phyloP scores from a whole-genome alignment of 2,113 vertebrate genomes.

The Phrynocephalus versicolor region DNA sequence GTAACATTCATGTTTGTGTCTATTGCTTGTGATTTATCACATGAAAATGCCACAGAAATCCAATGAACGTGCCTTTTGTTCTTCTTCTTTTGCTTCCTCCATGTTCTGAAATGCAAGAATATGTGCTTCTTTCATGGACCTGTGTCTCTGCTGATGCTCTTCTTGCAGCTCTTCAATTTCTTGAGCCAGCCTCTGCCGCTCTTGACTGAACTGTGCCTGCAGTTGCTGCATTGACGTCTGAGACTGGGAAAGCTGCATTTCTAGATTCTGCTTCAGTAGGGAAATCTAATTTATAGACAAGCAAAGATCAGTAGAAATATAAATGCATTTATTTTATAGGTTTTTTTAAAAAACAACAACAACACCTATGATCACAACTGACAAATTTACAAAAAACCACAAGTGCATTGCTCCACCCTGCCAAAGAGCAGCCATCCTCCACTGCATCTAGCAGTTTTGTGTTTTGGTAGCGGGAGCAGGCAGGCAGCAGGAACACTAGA shows the following conservation, averaged over 20 bases:
- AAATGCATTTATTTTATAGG: background rate
- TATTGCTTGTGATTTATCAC: background rate
- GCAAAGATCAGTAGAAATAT: constrained; percentile 44
- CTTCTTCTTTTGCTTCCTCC: constrained; percentile 89
- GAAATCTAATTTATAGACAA: constrained; percentile 84
- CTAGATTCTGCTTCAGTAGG: constrained; percentile 95
- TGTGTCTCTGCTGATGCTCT: constrained; percentile 90
- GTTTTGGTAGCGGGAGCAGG: background rate
- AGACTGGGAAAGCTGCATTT: constrained; percentile 97
- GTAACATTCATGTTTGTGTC: background rate
- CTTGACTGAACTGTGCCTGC: constrained; percentile 94
- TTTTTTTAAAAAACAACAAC: background rate
- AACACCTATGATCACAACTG: background rate
- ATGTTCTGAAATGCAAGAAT: constrained; percentile 89
- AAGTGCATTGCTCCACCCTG: background rate
- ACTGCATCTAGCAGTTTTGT: background rate
- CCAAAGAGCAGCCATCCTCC: background rate
- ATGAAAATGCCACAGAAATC: constrained; percentile 8
- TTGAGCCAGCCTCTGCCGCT: constrained; percentile 90
- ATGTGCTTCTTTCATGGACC: constrained; percentile 91
- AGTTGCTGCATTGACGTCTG: constrained; percentile 96
- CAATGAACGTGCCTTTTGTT: constrained; percentile 83
- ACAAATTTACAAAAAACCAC: background rate
- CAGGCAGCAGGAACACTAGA: background rate
- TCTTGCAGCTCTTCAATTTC: constrained; percentile 94